Conservation (phyloP, 2,888 invertebrate genomes). For the Leptopilina myrica region DNA sequence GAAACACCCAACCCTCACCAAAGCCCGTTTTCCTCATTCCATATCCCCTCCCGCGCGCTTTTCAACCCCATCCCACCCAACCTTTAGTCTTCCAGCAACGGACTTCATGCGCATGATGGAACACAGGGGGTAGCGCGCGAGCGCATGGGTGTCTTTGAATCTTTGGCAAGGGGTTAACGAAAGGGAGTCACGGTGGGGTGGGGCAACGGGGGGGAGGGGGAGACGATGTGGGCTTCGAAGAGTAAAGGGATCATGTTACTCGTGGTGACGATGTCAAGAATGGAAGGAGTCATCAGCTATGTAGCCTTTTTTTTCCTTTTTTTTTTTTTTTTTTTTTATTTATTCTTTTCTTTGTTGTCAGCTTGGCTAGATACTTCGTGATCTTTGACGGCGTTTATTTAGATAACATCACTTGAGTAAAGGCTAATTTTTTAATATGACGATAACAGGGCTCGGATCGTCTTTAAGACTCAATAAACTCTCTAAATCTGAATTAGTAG, state of each 20-base stretch:
- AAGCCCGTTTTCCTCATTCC: conserved; percentile 33
- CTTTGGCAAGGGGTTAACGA: conserved; percentile 1
- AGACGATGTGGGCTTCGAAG: neutral
- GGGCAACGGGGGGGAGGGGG: neutral
- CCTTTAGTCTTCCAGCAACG: conserved; percentile 59
- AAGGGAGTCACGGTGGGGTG: neutral
- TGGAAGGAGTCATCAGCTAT: conserved; percentile 9
- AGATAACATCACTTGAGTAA: neutral
- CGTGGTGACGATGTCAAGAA: conserved; percentile 26
- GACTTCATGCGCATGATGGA: conserved; percentile 64
- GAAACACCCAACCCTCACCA: conserved; percentile 42
- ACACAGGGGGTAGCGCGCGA: conserved; percentile 50
- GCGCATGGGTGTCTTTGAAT: conserved; percentile 45
- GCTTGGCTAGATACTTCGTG: conserved; percentile 11
- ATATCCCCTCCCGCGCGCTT: conserved; percentile 44
- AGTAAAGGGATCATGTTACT: conserved; percentile 31
- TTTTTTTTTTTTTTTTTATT: conserved; percentile 14
- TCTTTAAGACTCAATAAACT: no score
- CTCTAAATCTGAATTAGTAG: no score
- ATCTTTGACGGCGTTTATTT: conserved; percentile 5
- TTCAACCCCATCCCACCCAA: conserved; percentile 49
- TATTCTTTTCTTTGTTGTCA: conserved; percentile 10
- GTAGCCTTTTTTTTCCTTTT: neutral
- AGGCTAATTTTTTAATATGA: conserved; percentile 2
- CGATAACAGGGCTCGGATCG: no score